Base-by-base conservation (phyloP, 2,797 vertebrate species). In the Rhinichthys osculus region DNA sequence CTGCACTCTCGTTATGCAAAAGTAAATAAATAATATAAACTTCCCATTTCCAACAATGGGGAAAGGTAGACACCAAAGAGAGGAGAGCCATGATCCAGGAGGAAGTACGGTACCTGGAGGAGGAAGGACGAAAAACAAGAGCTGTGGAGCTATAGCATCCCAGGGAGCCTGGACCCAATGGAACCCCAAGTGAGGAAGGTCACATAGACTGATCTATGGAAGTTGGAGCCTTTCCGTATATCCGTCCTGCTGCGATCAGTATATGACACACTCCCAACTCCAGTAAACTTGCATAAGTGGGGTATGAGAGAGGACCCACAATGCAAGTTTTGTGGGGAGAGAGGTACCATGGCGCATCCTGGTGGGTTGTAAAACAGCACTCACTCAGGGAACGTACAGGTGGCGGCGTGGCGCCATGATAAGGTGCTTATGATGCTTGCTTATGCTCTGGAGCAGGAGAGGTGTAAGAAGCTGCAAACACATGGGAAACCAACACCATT, bases 161-260 rank as follows among this genome's bases (percentile, higher is more conserved):
- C 70, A 89, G 1, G 74, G 42, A 74, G 59, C 69, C 9, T 85
- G 73, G 81, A 74, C 83, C 3, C 87, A 62, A 19, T 89, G 76
- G 71, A n/a, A 81, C 40, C 40, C 67, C 14, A 79, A 72, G 47
- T 50, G 40, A 71, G 50, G 76, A 47, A 85, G 42, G 7, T 78
- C 27, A 64, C 23, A 33, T 78, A 62, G 80, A 11, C 59, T 8
- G 47, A 67, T 14, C 14, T 76, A 54, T 82, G 72, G 71, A 70
- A 40, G 23, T 27, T 47, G 13, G 30, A 78, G 30, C 14, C 7
- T 5, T 57, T 44, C 14, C 3, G 0, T 7, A 54, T 81, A 38
- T 79, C 27, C 6, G 14, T 33, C 52, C 38, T 69, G 35, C n/a
- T 81, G 13, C 1, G 4, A 57, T 69, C 30, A 11, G 38, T 50